Base-by-base conservation (phyloP, 2,113 vertebrate genomes). In the Solea senegalensis region DNA sequence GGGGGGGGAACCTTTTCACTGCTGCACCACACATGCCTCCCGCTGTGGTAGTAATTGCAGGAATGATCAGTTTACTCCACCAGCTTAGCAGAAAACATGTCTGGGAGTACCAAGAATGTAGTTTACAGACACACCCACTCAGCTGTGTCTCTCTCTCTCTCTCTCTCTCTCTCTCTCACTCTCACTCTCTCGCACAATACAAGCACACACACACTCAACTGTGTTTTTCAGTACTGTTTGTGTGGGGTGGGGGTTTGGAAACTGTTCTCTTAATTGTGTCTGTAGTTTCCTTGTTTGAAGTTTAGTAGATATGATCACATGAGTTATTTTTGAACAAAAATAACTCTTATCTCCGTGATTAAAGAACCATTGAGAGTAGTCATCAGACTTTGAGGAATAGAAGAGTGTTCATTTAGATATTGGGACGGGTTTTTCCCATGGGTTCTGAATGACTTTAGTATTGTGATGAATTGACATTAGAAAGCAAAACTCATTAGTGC, bases 271-370 rank as follows among this genome's bases (percentile, higher is more conserved):
- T 11, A 49, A n/a, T 28, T 72, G 43, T n/a, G 1, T 68, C 44
- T 49, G 16, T 52, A 52, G 52, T 28, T 39, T n/a, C 13, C 60
- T 39, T 43, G 12, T 82, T 64, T 63, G 2, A 7, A 9, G 59
- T 63, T 1, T 16, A n/a, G 61, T 65, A 34, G 39, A 69, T 62
- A 54, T 8, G n/a, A 77, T 77, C 54, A 56, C 56, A 68, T 74
- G 65, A 41, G n/a, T n/a, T n/a, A n/a, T n/a, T n/a, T 9, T 53
- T 53, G 3, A 74, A 58, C 51, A 81, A 72, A 16, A 74, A 52
- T 1, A 53, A 57, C 16, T 40, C 2, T 66, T 53, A 55, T 74
- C 72, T 72, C 10, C 15, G 9, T 39, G 4, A 69, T 66, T 43
- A n/a, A 66, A 70, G 11, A 44, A 62, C 59, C n/a, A 60, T 1